Evolutionary conservation across 2,888 invertebrate species (phyloP).

Genomic region (Lithophane leautieri): DNA sequence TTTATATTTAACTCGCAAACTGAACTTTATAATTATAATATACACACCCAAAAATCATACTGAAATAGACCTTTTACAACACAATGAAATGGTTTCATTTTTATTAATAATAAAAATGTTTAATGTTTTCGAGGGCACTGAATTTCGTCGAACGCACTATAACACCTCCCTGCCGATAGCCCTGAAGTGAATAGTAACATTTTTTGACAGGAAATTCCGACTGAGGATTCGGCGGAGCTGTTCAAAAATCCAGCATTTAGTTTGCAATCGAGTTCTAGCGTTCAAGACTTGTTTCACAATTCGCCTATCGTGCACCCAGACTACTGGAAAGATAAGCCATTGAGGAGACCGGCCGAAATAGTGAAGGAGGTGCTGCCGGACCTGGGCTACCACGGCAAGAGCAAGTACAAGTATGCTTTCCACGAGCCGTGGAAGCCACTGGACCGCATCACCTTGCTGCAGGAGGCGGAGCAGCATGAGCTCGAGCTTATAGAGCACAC

Average conservation of each 20-base stretch:
- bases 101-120: constrained; percentile 13
- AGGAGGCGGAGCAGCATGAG: constrained; percentile 82
- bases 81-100: constrained; percentile 59
- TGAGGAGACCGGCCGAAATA: constrained; percentile 65
- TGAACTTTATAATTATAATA: constrained; percentile 46
- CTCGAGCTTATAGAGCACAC: constrained; percentile 53
- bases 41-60: constrained; percentile 27
- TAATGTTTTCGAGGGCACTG: constrained; percentile 36
- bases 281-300: constrained; percentile 79
- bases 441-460: constrained; percentile 79
- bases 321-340: constrained; percentile 79
- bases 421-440: constrained; percentile 87
- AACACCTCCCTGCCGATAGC: constrained; percentile 54
- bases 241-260: constrained; percentile 67
- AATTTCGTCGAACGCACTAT: constrained; percentile 87
- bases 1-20: constrained; percentile 7
- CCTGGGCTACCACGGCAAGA: constrained; percentile 84
- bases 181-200: constrained; percentile 72
- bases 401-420: constrained; percentile 85
- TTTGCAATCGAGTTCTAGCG: constrained; percentile 52
- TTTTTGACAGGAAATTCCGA: constrained; percentile 83
- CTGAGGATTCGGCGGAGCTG: constrained; percentile 72
- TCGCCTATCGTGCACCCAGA: constrained; percentile 82
- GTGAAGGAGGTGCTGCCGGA: constrained; percentile 73
- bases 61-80: constrained; percentile 48